These are phyloP conservation scores for Mobula birostris DNA, from an alignment of 2,113 vertebrate species.

Conservation along the genomic window DNA sequence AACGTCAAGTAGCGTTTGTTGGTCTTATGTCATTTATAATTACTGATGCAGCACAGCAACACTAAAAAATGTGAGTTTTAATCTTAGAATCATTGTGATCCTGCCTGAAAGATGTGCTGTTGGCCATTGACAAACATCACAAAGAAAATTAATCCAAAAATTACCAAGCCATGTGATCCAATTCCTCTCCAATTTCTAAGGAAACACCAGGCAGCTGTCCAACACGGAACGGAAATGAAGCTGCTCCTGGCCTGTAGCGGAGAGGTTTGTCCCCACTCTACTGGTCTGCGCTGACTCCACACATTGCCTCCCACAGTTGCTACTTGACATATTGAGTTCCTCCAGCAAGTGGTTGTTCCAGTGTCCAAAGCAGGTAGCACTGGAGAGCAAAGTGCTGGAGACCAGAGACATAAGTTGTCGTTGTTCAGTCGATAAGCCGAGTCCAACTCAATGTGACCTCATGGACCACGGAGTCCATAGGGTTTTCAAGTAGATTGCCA, in stretches of 20 bases:
- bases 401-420: too few species aligned
- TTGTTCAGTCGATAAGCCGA: too few species aligned
- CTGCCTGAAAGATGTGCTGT: not conserved
- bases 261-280: not conserved
- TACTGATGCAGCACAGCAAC: not conserved
- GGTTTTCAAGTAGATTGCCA: too few species aligned
- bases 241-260: not conserved
- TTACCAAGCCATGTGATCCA: not conserved
- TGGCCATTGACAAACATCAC: not conserved
- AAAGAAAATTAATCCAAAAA: constrained; percentile 1
- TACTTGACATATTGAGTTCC: too few species aligned
- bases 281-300: not conserved
- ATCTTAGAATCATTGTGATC: not conserved
- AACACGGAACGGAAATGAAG: not conserved
- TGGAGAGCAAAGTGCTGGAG: too few species aligned
- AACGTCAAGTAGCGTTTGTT: not conserved
- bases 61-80: not conserved
- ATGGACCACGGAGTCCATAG: too few species aligned
- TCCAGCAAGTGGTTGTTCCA: too few species aligned
- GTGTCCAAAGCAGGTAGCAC: too few species aligned
- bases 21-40: not conserved
- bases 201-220: too few species aligned
- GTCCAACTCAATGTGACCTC: too few species aligned
- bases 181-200: not conserved
- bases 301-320: not conserved